phyloP scores from a whole-genome alignment of 2,888 invertebrate genomes.

The Thereva nobilitata region DNA sequence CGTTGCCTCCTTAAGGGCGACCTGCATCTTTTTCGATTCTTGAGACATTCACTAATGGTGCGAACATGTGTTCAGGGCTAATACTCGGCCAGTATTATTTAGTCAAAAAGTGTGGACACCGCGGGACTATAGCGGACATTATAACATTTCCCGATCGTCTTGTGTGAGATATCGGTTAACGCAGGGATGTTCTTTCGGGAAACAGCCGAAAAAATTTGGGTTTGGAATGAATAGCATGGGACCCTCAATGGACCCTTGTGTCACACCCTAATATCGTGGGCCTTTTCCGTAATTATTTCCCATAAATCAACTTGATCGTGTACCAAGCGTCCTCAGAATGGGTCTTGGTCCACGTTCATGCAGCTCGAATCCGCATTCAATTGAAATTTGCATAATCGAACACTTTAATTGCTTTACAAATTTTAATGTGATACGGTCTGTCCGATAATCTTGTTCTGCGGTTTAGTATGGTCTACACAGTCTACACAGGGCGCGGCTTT shows the following conservation, averaged over 20 bases:
- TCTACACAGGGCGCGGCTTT: too few species aligned
- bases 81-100: too few species aligned
- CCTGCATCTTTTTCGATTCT: too few species aligned
- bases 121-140: too few species aligned
- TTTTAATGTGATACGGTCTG: conserved; percentile 31
- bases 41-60: too few species aligned
- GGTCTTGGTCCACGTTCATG: conserved; percentile 4
- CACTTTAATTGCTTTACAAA: conserved; percentile 37
- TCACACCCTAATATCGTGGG: conserved; percentile 38
- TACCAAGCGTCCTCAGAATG: conserved; percentile 21
- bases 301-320: conserved; percentile 41
- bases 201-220: conserved; percentile 9
- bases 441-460: conserved; percentile 24
- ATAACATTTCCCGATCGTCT: too few species aligned
- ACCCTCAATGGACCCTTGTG: conserved; percentile 31
- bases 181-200: too few species aligned
- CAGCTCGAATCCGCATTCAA: conserved; percentile 21
- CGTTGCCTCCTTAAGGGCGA: too few species aligned
- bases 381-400: conserved; percentile 39
- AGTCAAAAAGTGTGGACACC: too few species aligned
- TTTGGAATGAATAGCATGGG: conserved; percentile 14
- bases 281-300: conserved; percentile 38
- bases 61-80: too few species aligned
- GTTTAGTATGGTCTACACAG: too few species aligned
- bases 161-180: too few species aligned